Conservation (phyloP, 2,797 vertebrate species). For the Myotis planiceps region DNA sequence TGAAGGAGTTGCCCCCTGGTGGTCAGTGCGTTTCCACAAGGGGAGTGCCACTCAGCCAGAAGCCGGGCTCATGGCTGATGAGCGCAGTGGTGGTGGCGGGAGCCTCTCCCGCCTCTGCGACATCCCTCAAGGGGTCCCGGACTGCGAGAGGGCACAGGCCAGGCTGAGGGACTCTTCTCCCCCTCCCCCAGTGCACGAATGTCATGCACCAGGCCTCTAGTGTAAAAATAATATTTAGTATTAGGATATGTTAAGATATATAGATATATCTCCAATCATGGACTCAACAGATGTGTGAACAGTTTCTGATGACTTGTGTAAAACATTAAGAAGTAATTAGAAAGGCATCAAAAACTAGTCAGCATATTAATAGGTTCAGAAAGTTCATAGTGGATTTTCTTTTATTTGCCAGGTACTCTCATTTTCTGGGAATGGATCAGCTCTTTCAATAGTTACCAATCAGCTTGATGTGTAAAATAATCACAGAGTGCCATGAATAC, state of each 20-base stretch:
- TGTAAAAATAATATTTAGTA: neutral
- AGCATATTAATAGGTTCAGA: constrained; percentile 65
- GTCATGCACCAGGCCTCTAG: too few species aligned
- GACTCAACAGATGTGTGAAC: constrained; percentile 39
- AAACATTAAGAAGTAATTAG: constrained; percentile 79
- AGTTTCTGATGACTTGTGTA: constrained; percentile 75
- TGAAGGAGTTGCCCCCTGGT: too few species aligned
- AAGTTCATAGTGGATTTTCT: constrained; percentile 67
- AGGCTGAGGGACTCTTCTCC: too few species aligned
- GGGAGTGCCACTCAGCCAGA: too few species aligned
- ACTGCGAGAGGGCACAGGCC: too few species aligned
- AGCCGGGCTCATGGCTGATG: too few species aligned
- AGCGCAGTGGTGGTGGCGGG: too few species aligned
- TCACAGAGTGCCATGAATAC: constrained; percentile 26
- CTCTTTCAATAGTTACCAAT: constrained; percentile 53
- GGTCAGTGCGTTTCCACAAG: too few species aligned
- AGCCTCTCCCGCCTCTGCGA: too few species aligned
- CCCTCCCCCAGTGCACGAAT: too few species aligned
- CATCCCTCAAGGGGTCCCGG: too few species aligned
- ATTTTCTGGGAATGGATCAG: constrained; percentile 48
- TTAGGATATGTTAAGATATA: neutral
- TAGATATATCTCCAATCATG: neutral
- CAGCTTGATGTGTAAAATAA: constrained; percentile 45
- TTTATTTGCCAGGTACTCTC: constrained; percentile 44
- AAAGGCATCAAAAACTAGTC: constrained; percentile 73